phyloP scores from a whole-genome alignment of 2,113 vertebrate species.

The Ascaphus truei region DNA sequence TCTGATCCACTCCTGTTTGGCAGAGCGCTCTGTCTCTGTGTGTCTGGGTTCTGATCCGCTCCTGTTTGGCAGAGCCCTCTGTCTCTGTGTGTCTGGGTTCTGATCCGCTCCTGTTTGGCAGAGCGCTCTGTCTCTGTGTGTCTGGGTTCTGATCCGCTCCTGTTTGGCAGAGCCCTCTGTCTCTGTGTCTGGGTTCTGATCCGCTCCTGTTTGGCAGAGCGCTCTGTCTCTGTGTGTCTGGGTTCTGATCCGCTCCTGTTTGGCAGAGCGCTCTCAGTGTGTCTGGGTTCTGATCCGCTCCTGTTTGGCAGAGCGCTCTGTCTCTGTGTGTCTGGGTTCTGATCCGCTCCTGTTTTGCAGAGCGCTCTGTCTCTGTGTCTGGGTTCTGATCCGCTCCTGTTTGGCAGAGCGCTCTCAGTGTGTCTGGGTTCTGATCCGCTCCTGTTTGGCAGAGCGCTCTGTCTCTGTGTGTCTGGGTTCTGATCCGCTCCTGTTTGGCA shows the following conservation, averaged over 20 bases:
- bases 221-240: slow-evolving; percentile 21
- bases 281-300: slow-evolving; percentile 87
- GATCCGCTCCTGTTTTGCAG: slow-evolving; percentile 44
- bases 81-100: not conserved
- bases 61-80: slow-evolving; percentile 56
- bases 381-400: not conserved
- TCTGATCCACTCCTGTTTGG: not conserved
- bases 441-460: slow-evolving; percentile 28
- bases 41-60: not conserved
- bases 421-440: slow-evolving; percentile 87
- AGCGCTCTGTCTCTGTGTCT: slow-evolving; percentile 46
- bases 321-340: not conserved
- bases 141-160: not conserved
- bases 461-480: not conserved
- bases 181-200: not conserved
- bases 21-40: slow-evolving; percentile 59
- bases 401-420: slow-evolving; percentile 82
- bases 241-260: not conserved
- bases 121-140: slow-evolving; percentile 53
- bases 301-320: slow-evolving; percentile 31
- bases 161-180: slow-evolving; percentile 56
- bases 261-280: slow-evolving; percentile 81
- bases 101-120: slow-evolving; percentile 33
- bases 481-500: slow-evolving; percentile 33
- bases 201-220: slow-evolving; percentile 55